Base-by-base conservation (phyloP, 2,888 invertebrate species). In the Noctuana brunneofusca region DNA sequence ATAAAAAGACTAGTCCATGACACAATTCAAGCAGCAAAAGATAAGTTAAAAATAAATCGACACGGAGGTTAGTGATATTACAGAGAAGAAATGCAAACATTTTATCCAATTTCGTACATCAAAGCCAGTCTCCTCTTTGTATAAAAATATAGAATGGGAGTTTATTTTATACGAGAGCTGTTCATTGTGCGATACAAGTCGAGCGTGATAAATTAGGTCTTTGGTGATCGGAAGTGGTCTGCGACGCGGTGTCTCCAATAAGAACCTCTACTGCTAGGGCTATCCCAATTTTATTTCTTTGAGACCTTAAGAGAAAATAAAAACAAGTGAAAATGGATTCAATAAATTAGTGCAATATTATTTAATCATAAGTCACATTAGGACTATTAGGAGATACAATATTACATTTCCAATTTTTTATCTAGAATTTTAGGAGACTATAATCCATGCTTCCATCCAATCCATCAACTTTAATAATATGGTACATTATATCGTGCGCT, bases 51-150 rank as follows among this genome's bases (percentile, higher is more conserved):
- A 22, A 38, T 54, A 38, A 53, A 53, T 53, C 53, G 20, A 53
- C 53, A 53, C 53, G 14, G 22, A 53, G 11, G 35, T 55, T 55
- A 55, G 24, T n/a, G n/a, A n/a, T n/a, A n/a, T n/a, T n/a, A n/a
- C n/a, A 24, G 55, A 24, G 41, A 55, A 60, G 48, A 32, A 60
- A 60, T 35, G 48, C 53, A 54, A 54, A 54, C 54, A 46, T 46
- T 48, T 46, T 48, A 60, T 22, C 54, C 35, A 54, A 60, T 54
- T 54, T 54, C 20, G 60, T 38, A 60, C 54, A 60, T 55, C 60
- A 49, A 48, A 54, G 43, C 32, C 38, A 27, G 16, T 54, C 32
- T 48, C 32, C 38, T 11, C 22, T 46, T 48, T 54, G 9, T 18
- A 16, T 53, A 43, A 53, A 18, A 46, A 48, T 60, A 53, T 46